Conservation (phyloP, 2,113 vertebrate species). For the Neomonachus schauinslandi region DNA sequence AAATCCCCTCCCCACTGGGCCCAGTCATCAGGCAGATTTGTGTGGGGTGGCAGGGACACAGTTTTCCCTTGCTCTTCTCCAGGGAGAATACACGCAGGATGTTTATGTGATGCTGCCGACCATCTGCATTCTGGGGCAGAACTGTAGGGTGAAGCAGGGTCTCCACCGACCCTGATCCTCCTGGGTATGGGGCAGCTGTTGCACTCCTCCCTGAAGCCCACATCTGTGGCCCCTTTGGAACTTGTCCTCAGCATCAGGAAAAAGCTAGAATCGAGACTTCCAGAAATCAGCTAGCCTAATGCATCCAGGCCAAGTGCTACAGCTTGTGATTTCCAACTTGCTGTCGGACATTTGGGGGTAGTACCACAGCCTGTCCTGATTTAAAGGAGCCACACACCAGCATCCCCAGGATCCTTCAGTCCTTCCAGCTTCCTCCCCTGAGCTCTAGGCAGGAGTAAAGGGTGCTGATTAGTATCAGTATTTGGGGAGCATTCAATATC, state of each 20-base stretch:
- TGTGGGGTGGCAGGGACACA: neutral
- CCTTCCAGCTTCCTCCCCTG: neutral
- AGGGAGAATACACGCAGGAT: neutral
- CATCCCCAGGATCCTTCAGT: neutral
- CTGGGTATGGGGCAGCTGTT: neutral
- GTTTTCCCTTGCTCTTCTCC: neutral
- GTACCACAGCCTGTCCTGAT: neutral
- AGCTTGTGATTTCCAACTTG: neutral
- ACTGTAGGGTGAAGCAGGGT: neutral
- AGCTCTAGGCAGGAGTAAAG: neutral
- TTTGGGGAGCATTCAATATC: neutral
- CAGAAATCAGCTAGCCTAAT: neutral
- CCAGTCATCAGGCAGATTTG: conserved; percentile 46
- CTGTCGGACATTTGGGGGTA: neutral
- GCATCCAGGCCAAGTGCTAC: neutral
- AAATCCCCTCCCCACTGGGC: conserved; percentile 66
- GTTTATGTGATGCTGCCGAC: neutral
- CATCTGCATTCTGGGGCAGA: neutral
- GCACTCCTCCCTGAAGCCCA: neutral
- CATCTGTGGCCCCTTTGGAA: neutral
- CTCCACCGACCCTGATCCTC: neutral
- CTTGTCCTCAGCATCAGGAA: neutral
- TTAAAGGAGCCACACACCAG: neutral
- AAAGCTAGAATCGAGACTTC: neutral
- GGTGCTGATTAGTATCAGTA: neutral